Percentiles rank a stretch among this genome's conserved stretches.
phyloP scores from a whole-genome alignment of 2,113 vertebrate genomes.

The Pelobates fuscus region DNA sequence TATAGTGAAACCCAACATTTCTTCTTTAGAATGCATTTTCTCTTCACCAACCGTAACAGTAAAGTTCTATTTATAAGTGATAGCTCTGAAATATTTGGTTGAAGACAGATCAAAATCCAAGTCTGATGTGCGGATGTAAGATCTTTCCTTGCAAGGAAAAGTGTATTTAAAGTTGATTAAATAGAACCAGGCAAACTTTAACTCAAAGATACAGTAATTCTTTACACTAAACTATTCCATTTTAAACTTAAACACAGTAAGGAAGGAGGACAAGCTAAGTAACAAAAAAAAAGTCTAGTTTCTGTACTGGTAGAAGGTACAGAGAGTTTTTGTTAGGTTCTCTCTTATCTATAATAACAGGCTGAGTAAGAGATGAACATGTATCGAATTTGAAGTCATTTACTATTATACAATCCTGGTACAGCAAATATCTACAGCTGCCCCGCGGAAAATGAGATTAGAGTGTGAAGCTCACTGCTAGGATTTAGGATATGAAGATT shows the following conservation, averaged over 20 bases:
- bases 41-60: no score
- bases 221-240: not conserved
- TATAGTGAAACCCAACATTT: no score
- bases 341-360: conserved; percentile 31
- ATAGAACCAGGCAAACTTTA: not conserved
- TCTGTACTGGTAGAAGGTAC: not conserved
- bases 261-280: not conserved
- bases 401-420: conserved; percentile 11
- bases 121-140: not conserved
- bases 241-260: not conserved
- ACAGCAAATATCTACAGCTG: conserved; percentile 15
- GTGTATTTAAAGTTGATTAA: not conserved
- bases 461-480: conserved; percentile 5
- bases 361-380: not conserved
- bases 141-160: not conserved
- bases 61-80: no score
- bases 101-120: not conserved
- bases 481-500: conserved; percentile 15
- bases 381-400: conserved; percentile 5
- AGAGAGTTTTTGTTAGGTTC: not conserved
- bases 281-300: conserved; percentile 2
- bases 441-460: conserved; percentile 27
- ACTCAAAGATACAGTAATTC: not conserved
- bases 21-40: no score
- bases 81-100: no score